These are phyloP conservation scores for Xylocopa sonorina DNA, from an alignment of 1,140 invertebrate species.

Conservation along the genomic window DNA sequence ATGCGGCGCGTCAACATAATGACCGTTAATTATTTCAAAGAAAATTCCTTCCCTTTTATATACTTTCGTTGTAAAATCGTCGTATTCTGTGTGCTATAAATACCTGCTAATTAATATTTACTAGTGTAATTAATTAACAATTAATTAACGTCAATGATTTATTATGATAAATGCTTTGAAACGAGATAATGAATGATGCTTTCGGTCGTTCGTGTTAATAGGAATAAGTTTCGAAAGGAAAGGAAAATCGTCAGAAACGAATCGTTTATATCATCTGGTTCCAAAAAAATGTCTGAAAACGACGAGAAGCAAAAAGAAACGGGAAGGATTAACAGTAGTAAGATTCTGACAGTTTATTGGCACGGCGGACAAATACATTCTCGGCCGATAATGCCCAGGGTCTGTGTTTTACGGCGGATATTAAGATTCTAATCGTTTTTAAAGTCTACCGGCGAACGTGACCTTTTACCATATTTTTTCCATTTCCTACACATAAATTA, in stretches of 20 bases:
- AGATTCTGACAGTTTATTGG: conserved; percentile 26
- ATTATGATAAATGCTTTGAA: background rate
- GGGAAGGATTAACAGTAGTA: background rate
- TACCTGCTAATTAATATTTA: conserved; percentile 5
- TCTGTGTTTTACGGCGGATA: conserved; percentile 46
- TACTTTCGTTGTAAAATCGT: background rate
- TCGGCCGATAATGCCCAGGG: conserved; percentile 30
- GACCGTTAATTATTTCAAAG: background rate
- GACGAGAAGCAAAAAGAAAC: background rate
- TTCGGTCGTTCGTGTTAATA: background rate
- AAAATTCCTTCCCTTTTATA: background rate
- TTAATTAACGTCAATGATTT: background rate
- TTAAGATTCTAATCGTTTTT: conserved; percentile 57
- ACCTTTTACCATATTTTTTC: conserved; percentile 55
- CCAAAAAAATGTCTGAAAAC: too few species aligned
- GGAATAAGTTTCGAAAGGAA: background rate
- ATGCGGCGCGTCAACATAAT: background rate
- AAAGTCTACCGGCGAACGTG: conserved; percentile 44
- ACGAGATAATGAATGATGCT: background rate
- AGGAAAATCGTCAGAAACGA: background rate
- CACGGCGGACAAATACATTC: conserved; percentile 38
- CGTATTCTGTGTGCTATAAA: too few species aligned
- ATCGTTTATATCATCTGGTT: background rate
- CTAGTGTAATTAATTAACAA: conserved; percentile 8
- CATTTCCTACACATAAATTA: conserved; percentile 68